Percentiles rank a stretch among this genome's conserved stretches.
Conservation (phyloP, 2,888 invertebrate species). For the Brenthis daphne region DNA sequence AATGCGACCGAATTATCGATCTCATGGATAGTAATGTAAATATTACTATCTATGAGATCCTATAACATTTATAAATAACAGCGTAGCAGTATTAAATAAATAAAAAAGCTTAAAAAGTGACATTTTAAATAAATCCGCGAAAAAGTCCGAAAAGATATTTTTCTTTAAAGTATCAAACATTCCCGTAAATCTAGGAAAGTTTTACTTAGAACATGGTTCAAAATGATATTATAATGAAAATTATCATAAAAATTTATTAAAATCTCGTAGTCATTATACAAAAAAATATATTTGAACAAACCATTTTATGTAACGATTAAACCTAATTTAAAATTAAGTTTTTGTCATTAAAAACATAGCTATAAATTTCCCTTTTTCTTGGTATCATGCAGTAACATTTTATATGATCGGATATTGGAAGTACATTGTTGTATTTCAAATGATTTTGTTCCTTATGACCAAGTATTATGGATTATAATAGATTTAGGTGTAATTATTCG, state of each 20-base stretch:
- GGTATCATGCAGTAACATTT: slow-evolving; percentile 26
- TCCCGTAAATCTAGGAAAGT: no score
- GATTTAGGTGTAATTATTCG: neutral
- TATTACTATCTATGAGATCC: neutral
- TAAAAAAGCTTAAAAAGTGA: neutral
- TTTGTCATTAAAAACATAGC: neutral
- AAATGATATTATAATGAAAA: no score
- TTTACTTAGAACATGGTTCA: no score
- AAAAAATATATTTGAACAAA: no score
- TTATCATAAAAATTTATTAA: no score
- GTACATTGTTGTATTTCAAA: neutral
- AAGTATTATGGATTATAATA: slow-evolving; percentile 9
- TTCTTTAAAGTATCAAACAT: no score
- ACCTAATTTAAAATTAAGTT: neutral
- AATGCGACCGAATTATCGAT: slow-evolving; percentile 62
- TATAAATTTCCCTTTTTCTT: neutral
- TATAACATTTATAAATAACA: neutral
- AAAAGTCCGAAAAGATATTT: no score
- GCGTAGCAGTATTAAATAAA: neutral
- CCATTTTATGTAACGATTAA: no score
- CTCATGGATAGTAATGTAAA: slow-evolving; percentile 31
- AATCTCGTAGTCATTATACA: no score
- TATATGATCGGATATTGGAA: slow-evolving; percentile 13
- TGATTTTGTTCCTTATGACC: neutral
- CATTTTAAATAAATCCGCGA: neutral